Base-by-base conservation (phyloP, 2,113 vertebrate species). In the Hippocampus mohnikei region DNA sequence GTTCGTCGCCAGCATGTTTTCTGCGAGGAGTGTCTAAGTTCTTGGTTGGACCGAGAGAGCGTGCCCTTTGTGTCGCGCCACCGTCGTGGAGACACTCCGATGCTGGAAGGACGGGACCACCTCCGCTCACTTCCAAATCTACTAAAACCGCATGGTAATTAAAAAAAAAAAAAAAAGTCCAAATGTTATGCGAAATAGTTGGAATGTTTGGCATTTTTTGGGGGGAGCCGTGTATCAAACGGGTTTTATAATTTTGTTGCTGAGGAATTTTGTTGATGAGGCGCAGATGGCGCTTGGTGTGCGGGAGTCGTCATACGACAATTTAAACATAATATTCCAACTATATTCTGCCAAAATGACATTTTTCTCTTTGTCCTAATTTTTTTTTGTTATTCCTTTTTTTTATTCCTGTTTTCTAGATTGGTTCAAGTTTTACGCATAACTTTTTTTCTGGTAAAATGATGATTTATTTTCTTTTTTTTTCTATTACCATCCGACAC, bases 71-170 rank as follows among this genome's bases (percentile, higher is more conserved):
- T 99, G 97, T 56, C 97, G 97, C 60, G 93, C 96, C 0, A 85
- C 95, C 0, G 92, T 94, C 0, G 90, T 94, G 8, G 96, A 98
- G 67, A 95, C 93, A 0, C 90, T 95, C 78, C 95, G 95, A 18
- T 96, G 95, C 92, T 98, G 97, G 96, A 98, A 98, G 78, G 97
- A 99, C 0, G 97, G 97, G 53, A 94, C 95, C 86, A 99, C 97
- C 3, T 99, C 97, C 0, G 96, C 97, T 42, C 97, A 98, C 81
- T 95, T 99, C 89, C 97, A 99, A 86, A 95, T 98, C 73, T 98
- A 98, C 79, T 99, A 41, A 83, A 42, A 29, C 53, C 0, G 2
- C 23, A 8, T 13, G 15, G n/a, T 42, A 11, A 23, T 23, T 33
- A 20, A 13, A 13, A 21, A 20, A 52, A 25, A n/a, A n/a, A n/a